Evolutionary conservation across 2,888 invertebrate genomes (phyloP), one percentile per base, ranked within the genome.

Genomic region (Prostheceraeus crozeri): DNA sequence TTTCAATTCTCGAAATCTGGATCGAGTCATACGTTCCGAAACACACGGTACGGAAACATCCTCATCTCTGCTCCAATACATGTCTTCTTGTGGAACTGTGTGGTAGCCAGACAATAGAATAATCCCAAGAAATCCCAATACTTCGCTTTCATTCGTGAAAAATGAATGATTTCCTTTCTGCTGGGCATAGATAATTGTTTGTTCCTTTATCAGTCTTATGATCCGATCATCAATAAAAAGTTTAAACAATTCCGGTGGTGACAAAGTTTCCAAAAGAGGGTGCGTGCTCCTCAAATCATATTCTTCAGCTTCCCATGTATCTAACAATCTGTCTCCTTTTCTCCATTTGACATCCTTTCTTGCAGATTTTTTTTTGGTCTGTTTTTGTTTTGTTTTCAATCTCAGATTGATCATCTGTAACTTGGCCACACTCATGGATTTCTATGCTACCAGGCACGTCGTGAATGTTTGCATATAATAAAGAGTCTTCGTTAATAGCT

Each of bases 1-100:
- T 59, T 62, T 51, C 8, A 63, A 57, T 28, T 57, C 63, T n/a
- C 63, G 62, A 63, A 62, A 65, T 16, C 60, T 21, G 36, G 55
- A 48, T 40, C 51, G 19, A 4, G 54, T 16, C 61, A 65, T 60
- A 10, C 52, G 25, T 27, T 27, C n/a, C 3, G 21, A 10, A 25
- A 63, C 36, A 14, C 57, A 56, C 11, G 40, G 55, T 36, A 62
- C 60, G 14, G 21, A 6, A 16, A 59, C 51, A 35, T 64, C 63
- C 28, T 52, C 45, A 54, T 58, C 51, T 1, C 19, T 16, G 11
- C 27, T 40, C 60, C 63, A 65, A 36, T 59, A 62, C 35, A 60
- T 11, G 8, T 36, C 19, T n/a, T 57, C 33, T 8, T 55, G n/a
- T 19, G 60, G 62, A 16, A 57, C 35, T 16, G 54, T 11, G 25